These are phyloP conservation scores for Gila robusta DNA, from an alignment of 2,797 vertebrate genomes.

Conservation along the genomic window DNA sequence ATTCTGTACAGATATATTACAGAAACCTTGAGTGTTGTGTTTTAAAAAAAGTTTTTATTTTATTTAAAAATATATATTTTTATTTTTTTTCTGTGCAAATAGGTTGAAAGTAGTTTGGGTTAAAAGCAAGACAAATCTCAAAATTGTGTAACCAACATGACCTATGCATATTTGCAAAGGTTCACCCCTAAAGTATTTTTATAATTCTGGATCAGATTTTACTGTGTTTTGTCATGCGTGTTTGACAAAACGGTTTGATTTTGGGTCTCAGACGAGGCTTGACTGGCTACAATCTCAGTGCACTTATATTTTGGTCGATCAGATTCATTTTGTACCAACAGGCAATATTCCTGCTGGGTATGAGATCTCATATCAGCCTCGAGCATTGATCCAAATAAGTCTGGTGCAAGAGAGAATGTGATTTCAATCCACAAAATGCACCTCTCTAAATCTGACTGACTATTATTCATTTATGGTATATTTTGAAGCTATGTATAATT, in stretches of 20 bases:
- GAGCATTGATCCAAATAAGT: conserved; percentile 29
- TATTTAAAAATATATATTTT: not conserved
- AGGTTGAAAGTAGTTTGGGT: not conserved
- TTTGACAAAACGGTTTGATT: not conserved
- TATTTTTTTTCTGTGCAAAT: not conserved
- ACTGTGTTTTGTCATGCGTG: not conserved
- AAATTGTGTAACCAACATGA: not conserved
- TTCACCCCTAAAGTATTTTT: not conserved
- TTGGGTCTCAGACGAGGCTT: not conserved
- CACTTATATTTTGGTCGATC: conserved; percentile 24
- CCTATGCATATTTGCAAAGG: not conserved
- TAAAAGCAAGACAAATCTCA: not conserved
- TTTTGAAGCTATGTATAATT: not conserved
- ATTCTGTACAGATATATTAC: no score
- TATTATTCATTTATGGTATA: not conserved
- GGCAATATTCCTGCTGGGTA: not conserved
- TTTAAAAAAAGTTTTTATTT: not conserved
- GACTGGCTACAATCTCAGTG: not conserved
- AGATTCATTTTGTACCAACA: not conserved
- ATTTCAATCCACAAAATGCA: conserved; percentile 7
- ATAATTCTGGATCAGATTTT: not conserved
- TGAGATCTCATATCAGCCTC: conserved; percentile 22
- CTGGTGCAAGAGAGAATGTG: not conserved
- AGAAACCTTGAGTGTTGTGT: no score
- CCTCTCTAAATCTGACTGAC: not conserved